Evolutionary conservation across 2,113 vertebrate genomes (phyloP).

Genomic region (Siniperca chuatsi): DNA sequence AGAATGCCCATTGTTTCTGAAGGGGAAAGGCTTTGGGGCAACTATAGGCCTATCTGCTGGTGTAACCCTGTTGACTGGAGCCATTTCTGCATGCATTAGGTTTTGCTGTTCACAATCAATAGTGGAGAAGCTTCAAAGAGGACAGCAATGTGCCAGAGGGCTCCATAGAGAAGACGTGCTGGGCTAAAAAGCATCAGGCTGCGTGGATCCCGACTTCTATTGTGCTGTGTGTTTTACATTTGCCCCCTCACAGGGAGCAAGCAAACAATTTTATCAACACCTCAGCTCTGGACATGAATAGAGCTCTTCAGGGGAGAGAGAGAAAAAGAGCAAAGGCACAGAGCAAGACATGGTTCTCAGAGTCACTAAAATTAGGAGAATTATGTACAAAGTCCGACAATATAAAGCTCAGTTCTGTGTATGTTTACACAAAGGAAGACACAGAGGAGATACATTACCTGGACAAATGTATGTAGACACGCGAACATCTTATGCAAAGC

Average conservation of each 20-base stretch:
- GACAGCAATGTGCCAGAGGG: conserved; percentile 60
- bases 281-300: conserved; percentile 49
- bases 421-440: neutral
- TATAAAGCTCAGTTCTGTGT: neutral
- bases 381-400: neutral
- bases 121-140: conserved; percentile 74
- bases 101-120: conserved; percentile 65
- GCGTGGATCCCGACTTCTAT: conserved; percentile 48
- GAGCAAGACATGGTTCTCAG: conserved; percentile 2
- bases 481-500: neutral
- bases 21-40: conserved; percentile 37
- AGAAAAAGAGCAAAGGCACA: neutral
- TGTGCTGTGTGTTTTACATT: conserved; percentile 68
- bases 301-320: conserved; percentile 5
- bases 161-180: conserved; percentile 51
- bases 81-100: conserved; percentile 67
- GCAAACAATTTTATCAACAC: conserved; percentile 58
- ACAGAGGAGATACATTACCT: neutral
- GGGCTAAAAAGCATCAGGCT: conserved; percentile 35
- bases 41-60: conserved; percentile 22
- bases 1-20: conserved; percentile 19
- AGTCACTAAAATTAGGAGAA: conserved; percentile 5
- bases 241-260: conserved; percentile 44
- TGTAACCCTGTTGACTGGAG: conserved; percentile 44
- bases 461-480: neutral